Evolutionary conservation across 64 coral and sea anemone genomes (phyloP).

Genomic region (Pocillopora verrucosa): DNA sequence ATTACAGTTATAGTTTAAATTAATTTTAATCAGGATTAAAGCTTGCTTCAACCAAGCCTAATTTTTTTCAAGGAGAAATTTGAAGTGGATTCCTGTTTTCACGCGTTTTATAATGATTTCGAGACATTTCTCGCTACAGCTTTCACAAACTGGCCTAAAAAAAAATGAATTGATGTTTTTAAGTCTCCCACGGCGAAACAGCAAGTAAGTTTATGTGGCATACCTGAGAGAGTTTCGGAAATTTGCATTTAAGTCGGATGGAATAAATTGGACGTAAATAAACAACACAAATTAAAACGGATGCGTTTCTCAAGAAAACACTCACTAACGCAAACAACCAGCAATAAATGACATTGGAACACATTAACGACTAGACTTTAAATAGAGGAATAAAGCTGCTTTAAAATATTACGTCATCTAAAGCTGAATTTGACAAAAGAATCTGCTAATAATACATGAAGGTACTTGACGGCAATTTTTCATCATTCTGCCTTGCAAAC

Average conservation of each 20-base stretch:
- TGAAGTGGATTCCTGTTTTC: neutral
- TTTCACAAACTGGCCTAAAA: neutral
- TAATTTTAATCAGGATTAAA: neutral
- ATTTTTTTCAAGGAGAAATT: neutral
- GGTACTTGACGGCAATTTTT: too few relatives aligned
- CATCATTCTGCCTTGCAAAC: too few relatives aligned
- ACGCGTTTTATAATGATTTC: neutral
- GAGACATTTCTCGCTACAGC: neutral
- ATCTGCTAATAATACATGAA: too few relatives aligned
- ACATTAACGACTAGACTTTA: neutral
- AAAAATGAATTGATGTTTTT: neutral
- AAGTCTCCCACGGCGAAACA: neutral
- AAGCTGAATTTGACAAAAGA: neutral
- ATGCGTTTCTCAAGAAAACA: neutral
- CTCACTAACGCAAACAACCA: too few relatives aligned
- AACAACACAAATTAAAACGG: neutral
- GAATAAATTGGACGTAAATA: neutral
- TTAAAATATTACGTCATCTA: neutral
- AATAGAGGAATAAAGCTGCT: neutral
- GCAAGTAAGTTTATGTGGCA: neutral
- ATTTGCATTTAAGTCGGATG: slow-evolving; percentile 3
- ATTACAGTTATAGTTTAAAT: neutral
- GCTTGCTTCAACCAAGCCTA: neutral
- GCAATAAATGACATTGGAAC: neutral
- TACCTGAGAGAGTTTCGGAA: neutral